Conservation (phyloP, 1,140 invertebrate genomes). For the Brachionus sp. region DNA sequence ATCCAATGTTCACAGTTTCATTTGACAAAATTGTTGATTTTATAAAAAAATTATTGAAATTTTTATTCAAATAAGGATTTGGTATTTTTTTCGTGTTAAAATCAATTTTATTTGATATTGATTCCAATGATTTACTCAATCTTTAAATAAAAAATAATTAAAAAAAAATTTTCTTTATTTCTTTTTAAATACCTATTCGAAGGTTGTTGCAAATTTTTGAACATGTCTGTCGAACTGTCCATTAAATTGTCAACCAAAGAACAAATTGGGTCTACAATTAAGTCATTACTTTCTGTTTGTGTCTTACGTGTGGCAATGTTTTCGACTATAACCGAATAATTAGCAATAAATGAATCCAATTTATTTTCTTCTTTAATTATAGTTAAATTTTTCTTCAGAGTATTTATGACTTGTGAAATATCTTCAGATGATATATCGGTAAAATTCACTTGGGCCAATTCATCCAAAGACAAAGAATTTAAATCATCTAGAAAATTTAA, state of each 20-base stretch:
- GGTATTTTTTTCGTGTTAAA: neutral
- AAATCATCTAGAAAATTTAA: neutral
- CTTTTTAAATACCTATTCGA: neutral
- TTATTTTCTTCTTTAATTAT: neutral
- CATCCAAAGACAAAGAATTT: neutral
- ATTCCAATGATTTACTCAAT: neutral
- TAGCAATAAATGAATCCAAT: neutral
- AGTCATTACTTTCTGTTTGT: neutral
- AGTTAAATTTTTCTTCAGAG: slow-evolving; percentile 5
- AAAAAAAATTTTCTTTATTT: neutral
- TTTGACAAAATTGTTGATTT: neutral
- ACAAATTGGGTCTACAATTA: neutral
- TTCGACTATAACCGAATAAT: neutral
- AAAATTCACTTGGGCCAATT: neutral
- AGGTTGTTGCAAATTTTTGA: neutral
- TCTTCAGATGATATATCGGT: neutral
- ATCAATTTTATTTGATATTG: neutral
- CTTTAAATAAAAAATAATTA: neutral
- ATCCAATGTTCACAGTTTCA: neutral
- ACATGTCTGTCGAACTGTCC: neutral
- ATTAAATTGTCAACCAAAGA: neutral
- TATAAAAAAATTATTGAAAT: slow-evolving; percentile 21
- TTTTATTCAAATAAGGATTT: neutral
- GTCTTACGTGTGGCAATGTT: neutral
- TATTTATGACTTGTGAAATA: neutral